These are phyloP conservation scores for Dolichopus griseipennis DNA, from an alignment of 2,888 invertebrate genomes.

Conservation along the genomic window DNA sequence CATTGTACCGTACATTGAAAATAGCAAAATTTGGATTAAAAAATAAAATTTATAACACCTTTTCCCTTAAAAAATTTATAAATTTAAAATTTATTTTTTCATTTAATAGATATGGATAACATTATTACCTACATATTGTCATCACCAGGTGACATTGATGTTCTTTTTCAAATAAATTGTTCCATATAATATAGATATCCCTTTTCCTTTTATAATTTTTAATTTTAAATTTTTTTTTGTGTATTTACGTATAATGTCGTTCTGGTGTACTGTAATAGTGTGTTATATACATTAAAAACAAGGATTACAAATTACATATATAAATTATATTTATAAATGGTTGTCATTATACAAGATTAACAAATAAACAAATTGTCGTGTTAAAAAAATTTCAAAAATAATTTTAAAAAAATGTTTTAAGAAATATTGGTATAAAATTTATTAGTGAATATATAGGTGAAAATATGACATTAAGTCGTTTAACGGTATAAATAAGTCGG, in stretches of 20 bases:
- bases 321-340: background rate
- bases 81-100: no score
- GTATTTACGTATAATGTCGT: background rate
- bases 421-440: no score
- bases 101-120: no score
- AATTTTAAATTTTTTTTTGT: no score
- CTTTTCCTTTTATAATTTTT: background rate
- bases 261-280: background rate
- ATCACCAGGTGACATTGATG: constrained; percentile 6
- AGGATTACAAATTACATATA: background rate
- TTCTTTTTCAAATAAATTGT: background rate
- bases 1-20: background rate
- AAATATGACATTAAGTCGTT: no score
- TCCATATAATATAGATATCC: background rate
- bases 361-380: background rate
- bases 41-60: background rate
- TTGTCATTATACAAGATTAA: background rate
- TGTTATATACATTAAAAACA: background rate
- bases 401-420: no score
- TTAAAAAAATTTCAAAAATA: no score
- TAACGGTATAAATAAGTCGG: no score
- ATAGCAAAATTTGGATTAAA: background rate
- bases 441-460: no score
- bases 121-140: background rate
- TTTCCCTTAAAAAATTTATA: background rate